Base-by-base conservation (phyloP, 2,113 vertebrate species). In the Oryzias celebensis region DNA sequence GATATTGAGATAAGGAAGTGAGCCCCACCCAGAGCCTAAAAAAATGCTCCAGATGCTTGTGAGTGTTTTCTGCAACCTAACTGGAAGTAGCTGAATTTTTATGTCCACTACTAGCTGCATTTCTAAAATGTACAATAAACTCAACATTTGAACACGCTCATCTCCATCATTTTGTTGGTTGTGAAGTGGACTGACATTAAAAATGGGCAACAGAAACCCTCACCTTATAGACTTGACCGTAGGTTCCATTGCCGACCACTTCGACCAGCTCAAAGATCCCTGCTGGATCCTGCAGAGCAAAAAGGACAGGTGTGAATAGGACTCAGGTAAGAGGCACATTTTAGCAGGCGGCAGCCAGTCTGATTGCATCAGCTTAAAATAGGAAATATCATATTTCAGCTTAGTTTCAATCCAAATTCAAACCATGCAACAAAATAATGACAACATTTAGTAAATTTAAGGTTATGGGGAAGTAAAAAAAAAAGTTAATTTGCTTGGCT, bases 211-310 rank as follows among this genome's bases (percentile, higher is more conserved):
- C 22, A 26, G 22, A 20, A 16, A 17, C 16, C 1, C 95, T 90
- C 90, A 96, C 94, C 95, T 96, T 96, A 88, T 96, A 96, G 65
- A 93, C 92, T 68, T 93, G 92, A n/a, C 92, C 92, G 53, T 93
- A 93, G 66, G 92, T 93, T 16, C 92, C 92, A 76, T 92, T 93
- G 58, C 92, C 92, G 16, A 93, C 92, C 5, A 96, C 94, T 71
- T 96, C 95, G 44, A 96, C 94, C 81, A 96, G 91, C 89, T 95
- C 95, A 43, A 96, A 96, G 85, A 96, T 96, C 18, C 95, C 95
- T 18, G 94, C 95, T 62, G 95, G 95, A 82, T 96, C 94, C 94
- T 96, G 4, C 4, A 28, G 41, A 41, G 20, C 23, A 10, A 51
- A 7, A 10, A 36, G 20, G 6, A 4, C 48, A 6, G 7, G n/a